A percentile compares a stretch with the other conserved stretches of the same genome.
These are phyloP conservation scores for Pristionchus mayeri DNA, from an alignment of 2,888 invertebrate genomes.

Conservation along the genomic window DNA sequence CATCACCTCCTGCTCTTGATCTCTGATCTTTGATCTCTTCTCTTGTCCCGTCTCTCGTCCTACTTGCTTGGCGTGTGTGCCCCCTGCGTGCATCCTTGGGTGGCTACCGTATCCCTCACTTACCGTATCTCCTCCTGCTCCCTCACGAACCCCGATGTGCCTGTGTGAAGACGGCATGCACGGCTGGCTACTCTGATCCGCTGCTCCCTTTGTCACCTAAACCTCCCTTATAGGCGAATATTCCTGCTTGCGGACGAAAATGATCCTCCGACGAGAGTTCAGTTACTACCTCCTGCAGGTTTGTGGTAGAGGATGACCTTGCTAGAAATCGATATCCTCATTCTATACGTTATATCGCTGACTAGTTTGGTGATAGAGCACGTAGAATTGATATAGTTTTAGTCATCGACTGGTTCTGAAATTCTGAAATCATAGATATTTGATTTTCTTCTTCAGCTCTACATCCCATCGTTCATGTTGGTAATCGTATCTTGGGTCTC, in stretches of 20 bases:
- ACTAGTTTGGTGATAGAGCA: too few species aligned
- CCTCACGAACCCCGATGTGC: background rate
- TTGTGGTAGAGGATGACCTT: background rate
- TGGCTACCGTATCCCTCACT: background rate
- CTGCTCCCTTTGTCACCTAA: too few species aligned
- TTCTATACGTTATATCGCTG: too few species aligned
- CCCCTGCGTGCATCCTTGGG: background rate
- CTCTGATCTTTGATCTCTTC: background rate
- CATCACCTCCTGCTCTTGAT: background rate
- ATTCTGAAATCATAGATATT: background rate
- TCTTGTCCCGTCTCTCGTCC: slow-evolving; percentile 25
- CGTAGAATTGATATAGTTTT: too few species aligned
- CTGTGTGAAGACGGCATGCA: too few species aligned
- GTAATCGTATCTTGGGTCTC: slow-evolving; percentile 81
- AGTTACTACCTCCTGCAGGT: slow-evolving; percentile 81
- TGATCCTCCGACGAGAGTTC: slow-evolving; percentile 85
- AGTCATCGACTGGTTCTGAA: too few species aligned
- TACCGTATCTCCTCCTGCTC: background rate
- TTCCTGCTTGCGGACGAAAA: slow-evolving; percentile 72
- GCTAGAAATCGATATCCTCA: too few species aligned
- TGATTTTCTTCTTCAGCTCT: slow-evolving; percentile 81
- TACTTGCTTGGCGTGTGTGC: slow-evolving; percentile 10
- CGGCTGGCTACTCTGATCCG: too few species aligned
- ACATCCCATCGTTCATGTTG: slow-evolving; percentile 95
- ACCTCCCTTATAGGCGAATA: slow-evolving; percentile 52